A percentile compares a stretch with the other conserved stretches of the same genome.
phyloP scores from a whole-genome alignment of 1,140 invertebrate genomes.

The Drosophila eugracilis region DNA sequence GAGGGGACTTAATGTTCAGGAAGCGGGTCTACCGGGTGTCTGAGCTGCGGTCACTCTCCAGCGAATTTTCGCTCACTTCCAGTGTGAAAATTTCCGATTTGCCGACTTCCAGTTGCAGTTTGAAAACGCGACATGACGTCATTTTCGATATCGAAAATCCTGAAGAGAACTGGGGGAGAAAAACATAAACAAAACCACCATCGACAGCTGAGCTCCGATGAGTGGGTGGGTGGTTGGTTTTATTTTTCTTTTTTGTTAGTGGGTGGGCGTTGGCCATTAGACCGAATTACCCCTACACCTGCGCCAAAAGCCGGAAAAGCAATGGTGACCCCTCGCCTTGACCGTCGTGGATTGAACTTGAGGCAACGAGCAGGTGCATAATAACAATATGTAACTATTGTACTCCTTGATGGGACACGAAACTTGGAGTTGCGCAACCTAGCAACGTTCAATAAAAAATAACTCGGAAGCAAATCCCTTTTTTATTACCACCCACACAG shows the following conservation, averaged over 20 bases:
- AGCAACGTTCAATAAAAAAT: slow-evolving; percentile 63
- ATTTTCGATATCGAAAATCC: slow-evolving; percentile 71
- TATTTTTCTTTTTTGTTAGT: slow-evolving; percentile 5
- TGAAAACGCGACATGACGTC: slow-evolving; percentile 62
- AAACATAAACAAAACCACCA: slow-evolving; percentile 69
- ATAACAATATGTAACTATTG: slow-evolving; percentile 16
- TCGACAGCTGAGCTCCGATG: slow-evolving; percentile 47
- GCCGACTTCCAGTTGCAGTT: slow-evolving; percentile 74
- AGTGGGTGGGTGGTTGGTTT: slow-evolving; percentile 13
- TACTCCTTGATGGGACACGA: slow-evolving; percentile 2
- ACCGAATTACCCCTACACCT: slow-evolving; percentile 60
- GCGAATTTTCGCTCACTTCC: slow-evolving; percentile 52
- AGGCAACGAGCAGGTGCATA: slow-evolving; percentile 45
- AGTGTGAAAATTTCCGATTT: slow-evolving; percentile 46
- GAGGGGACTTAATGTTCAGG: slow-evolving; percentile 4
- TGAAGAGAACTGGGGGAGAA: slow-evolving; percentile 15
- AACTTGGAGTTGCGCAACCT: slow-evolving; percentile 60
- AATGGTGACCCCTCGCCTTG: slow-evolving; percentile 74
- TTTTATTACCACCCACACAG: slow-evolving; percentile 7
- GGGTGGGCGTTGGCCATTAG: slow-evolving; percentile 41
- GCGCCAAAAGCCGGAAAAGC: slow-evolving; percentile 20
- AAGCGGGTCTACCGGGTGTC: slow-evolving; percentile 49
- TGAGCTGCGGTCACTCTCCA: slow-evolving; percentile 59
- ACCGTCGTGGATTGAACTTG: slow-evolving; percentile 71
- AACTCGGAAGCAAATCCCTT: neutral